Base-by-base conservation (phyloP, 2,113 vertebrate genomes). In the Tinamus guttatus region DNA sequence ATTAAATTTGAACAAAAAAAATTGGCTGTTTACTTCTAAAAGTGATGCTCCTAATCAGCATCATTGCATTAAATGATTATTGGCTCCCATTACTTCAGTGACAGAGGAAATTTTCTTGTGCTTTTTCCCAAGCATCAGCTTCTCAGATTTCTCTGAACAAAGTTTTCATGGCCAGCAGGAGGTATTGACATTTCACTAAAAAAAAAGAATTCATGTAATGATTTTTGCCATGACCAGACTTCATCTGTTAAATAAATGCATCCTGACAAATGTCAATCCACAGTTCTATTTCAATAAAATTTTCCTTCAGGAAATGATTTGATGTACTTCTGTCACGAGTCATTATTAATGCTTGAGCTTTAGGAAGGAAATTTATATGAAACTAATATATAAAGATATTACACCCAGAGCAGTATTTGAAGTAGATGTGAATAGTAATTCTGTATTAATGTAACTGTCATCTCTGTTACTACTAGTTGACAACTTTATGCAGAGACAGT, bases 301-400 rank as follows among this genome's bases (percentile, higher is more conserved):
- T 59, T 77, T 96, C 20, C 80, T 91, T 90, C 67, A 78, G 84
- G 75, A 82, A 89, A 89, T 93, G 62, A 93, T 94, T 56, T 94
- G 17, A 95, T 75, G 62, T 71, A 52, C 43, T 76, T 96, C 45
- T 90, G 65, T 89, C 38, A 7, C 76, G 34, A 96, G 81, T 90
- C 80, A 69, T 90, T 73, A 89, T 45, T 82, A 95, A 95, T 75
- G 60, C 85, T 36, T 85, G 58, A 95, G 73, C 70, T 69, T 81
- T 82, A 74, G 90, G n/a, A 96, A 92, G 28, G 34, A 71, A 96
- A 89, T 52, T 68, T 40, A 63, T 86, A 84, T 30, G n/a, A 74
- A 90, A 87, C 81, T 85, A 96, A 87, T 87, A 96, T 85, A 95
- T 80, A 68, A 77, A 88, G 52, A 90, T 85, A 94, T 70, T 92